phyloP scores from a whole-genome alignment of 2,797 vertebrate species.

The Glyptemys insculpta region DNA sequence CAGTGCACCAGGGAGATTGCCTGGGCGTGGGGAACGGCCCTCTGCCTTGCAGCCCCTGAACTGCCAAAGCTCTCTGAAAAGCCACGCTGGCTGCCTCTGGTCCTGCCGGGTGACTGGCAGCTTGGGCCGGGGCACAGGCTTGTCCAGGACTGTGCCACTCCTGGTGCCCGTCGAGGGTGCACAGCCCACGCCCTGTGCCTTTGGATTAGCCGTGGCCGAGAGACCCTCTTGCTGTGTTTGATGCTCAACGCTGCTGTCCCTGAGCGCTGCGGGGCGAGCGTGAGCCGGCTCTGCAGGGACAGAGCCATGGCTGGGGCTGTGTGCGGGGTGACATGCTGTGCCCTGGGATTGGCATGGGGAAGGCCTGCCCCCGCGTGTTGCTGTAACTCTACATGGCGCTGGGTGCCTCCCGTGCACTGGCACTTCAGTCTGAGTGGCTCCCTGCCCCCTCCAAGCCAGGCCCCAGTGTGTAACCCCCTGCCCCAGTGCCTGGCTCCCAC shows the following conservation, averaged over 20 bases:
- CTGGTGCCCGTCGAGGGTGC: neutral
- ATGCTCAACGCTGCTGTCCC: too few species aligned
- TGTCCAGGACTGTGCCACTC: neutral
- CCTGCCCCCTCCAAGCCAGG: neutral
- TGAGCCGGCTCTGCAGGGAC: accelerated
- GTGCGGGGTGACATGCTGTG: neutral
- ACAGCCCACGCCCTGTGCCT: too few species aligned
- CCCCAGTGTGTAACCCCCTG: neutral
- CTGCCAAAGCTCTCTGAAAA: too few species aligned
- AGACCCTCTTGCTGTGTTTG: too few species aligned
- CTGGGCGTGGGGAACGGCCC: too few species aligned
- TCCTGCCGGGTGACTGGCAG: too few species aligned
- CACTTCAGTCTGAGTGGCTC: neutral
- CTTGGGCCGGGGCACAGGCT: too few species aligned
- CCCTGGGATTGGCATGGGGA: neutral
- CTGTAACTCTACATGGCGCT: accelerated
- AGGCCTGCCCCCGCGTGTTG: neutral
- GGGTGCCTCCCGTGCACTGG: neutral
- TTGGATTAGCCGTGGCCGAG: neutral
- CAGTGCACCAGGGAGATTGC: too few species aligned
- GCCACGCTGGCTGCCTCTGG: too few species aligned
- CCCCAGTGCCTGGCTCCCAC: accelerated
- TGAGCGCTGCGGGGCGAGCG: accelerated
- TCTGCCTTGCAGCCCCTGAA: too few species aligned
- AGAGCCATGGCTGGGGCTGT: neutral